Evolutionary conservation across 2,888 invertebrate genomes (phyloP), one percentile per base, ranked within the genome.

Genomic region (Polyommatus iphigenia): DNA sequence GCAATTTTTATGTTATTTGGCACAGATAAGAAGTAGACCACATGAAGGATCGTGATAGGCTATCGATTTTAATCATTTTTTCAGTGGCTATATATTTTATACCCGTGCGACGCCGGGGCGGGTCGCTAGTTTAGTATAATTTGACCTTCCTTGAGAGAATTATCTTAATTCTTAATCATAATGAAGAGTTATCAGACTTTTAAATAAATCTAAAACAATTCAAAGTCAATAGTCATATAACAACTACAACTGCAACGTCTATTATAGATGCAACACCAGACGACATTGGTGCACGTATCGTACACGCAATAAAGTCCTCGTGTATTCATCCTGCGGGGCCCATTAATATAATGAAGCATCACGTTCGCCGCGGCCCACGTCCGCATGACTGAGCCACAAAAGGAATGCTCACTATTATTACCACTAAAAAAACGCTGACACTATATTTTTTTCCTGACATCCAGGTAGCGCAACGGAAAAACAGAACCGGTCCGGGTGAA

Each of bases 301-400:
- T 84, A 87, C 88, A 88, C 85, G 87, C 88, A 87, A 89, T 87
- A 88, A 89, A 90, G 87, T 87, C 88, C 87, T 86, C 88, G 86
- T 89, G 91, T 91, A 92, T 92, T 92, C 92, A 91, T 89, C 91
- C 90, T 90, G 90, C 87, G 85, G 87, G 87, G 87, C 89, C 90
- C 92, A 93, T 93, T 92, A 93, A 92, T 91, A 90, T 91, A 93
- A 93, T 92, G 91, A 91, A 91, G 90, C 91, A 88, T 92, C 93
- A 93, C 92, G 92, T 92, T 85, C 84, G 85, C 85, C 86, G 84
- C 86, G 85, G 86, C 81, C 89, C 89, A 91, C 90, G 92, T 91
- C 92, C 92, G 92, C 91, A 87, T 92, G n/a, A n/a, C n/a, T n/a
- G 90, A 85, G 88, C 90, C 88, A 90, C 90, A 90, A 90, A 91